Evolutionary conservation across 2,113 vertebrate species (phyloP).

Genomic region (Thamnaconus septentrionalis): DNA sequence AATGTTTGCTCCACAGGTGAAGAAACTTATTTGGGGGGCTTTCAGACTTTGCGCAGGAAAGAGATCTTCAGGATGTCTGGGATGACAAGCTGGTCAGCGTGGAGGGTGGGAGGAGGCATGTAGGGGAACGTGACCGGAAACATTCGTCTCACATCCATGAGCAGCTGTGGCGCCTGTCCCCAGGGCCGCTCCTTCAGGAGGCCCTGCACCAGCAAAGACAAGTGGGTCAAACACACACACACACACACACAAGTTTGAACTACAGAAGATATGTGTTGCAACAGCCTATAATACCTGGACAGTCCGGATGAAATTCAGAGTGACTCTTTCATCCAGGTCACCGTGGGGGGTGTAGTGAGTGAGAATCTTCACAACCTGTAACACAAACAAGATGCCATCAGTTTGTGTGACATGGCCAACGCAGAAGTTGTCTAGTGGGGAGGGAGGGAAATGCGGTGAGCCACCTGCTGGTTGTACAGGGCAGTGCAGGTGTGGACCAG

Average conservation of each 20-base stretch:
- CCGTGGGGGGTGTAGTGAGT: constrained; percentile 68
- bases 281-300: constrained; percentile 69
- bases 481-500: constrained; percentile 77
- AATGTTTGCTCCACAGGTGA: constrained; percentile 1
- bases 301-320: constrained; percentile 71
- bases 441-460: neutral
- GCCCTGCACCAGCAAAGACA: constrained; percentile 44
- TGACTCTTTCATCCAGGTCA: constrained; percentile 74
- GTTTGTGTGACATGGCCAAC: neutral
- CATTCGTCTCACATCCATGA: constrained; percentile 71
- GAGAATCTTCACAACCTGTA: constrained; percentile 79
- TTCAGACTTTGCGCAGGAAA: constrained; percentile 70
- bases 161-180: constrained; percentile 63
- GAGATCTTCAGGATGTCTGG: constrained; percentile 72
- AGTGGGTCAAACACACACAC: too few relatives aligned
- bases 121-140: constrained; percentile 79
- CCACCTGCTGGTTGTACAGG: constrained; percentile 78
- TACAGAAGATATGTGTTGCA: too few relatives aligned
- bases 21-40: neutral
- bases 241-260: too few relatives aligned
- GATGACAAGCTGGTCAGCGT: constrained; percentile 64
- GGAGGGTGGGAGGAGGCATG: constrained; percentile 29
- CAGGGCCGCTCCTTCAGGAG: constrained; percentile 65
- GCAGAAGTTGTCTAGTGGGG: neutral
- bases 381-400: constrained; percentile 2